Evolutionary conservation across 2,888 invertebrate genomes (phyloP).

Genomic region (Mylabris sibirica): DNA sequence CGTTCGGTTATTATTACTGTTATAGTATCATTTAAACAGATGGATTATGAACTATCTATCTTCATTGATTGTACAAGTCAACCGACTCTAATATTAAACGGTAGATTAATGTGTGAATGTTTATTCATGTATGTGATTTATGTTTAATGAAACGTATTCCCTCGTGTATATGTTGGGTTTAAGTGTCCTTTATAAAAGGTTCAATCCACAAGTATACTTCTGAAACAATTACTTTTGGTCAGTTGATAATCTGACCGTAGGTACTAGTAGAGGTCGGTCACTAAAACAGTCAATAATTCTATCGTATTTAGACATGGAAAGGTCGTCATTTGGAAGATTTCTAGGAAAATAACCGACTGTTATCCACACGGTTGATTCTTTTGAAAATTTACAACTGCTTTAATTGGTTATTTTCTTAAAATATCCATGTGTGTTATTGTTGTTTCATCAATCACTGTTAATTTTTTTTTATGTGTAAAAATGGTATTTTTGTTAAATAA

Average conservation of each 20-base stretch:
- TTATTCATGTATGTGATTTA: constrained; percentile 16
- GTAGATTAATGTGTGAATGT: constrained; percentile 6
- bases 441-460: not conserved
- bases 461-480: not conserved
- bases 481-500: not conserved
- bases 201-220: not conserved
- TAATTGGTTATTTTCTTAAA: not conserved
- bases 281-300: not conserved
- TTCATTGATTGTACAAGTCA: not conserved
- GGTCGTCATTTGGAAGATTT: not conserved
- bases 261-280: not conserved
- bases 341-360: not conserved
- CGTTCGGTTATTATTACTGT: not conserved
- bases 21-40: not conserved
- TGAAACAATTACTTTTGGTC: not conserved
- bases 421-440: too few relatives aligned
- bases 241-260: not conserved
- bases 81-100: not conserved
- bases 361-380: not conserved
- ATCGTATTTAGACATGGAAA: not conserved
- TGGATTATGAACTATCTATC: not conserved
- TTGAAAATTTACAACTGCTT: not conserved
- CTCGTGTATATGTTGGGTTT: not conserved
- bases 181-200: not conserved
- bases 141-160: constrained; percentile 3